Percentiles rank a stretch among this genome's conserved stretches.
Evolutionary conservation across 1,140 invertebrate genomes (phyloP).

Genomic region (Harlomillsia oculata): DNA sequence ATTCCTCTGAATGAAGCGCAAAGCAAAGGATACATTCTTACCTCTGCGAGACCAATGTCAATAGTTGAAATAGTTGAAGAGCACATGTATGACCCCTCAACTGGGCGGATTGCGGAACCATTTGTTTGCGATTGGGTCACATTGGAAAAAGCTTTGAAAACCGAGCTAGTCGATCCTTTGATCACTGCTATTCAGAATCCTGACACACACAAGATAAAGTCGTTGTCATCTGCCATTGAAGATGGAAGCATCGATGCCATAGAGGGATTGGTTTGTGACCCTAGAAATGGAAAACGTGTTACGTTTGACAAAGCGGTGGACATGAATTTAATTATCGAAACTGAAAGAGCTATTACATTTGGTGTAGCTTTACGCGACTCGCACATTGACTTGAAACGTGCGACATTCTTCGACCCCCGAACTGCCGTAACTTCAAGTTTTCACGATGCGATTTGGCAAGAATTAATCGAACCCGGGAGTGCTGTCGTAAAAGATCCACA

Average conservation of each 20-base stretch:
- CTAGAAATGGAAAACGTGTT: conserved; percentile 57
- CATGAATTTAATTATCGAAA: conserved; percentile 59
- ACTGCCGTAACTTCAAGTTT: conserved; percentile 56
- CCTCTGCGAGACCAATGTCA: conserved; percentile 55
- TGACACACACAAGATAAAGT: conserved; percentile 58
- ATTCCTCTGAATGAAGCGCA: conserved; percentile 62
- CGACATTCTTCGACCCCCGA: conserved; percentile 44
- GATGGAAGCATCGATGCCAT: conserved; percentile 66
- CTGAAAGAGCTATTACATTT: conserved; percentile 58
- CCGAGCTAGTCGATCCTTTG: conserved; percentile 62
- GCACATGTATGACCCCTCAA: conserved; percentile 62
- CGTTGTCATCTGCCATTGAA: conserved; percentile 61
- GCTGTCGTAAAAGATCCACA: conserved; percentile 67
- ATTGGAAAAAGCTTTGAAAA: conserved; percentile 58
- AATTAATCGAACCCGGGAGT: conserved; percentile 63
- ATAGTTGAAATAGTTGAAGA: conserved; percentile 68
- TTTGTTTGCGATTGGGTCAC: conserved; percentile 57
- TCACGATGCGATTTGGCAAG: conserved; percentile 64
- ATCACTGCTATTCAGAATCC: conserved; percentile 68
- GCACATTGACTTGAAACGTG: conserved; percentile 41
- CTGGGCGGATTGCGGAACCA: conserved; percentile 69
- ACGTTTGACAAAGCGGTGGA: conserved; percentile 60
- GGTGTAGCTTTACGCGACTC: conserved; percentile 48
- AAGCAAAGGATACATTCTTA: conserved; percentile 61
- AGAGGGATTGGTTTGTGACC: conserved; percentile 66